Base-by-base conservation (phyloP, 2,888 invertebrate species). In the Sepiola atlantica region DNA sequence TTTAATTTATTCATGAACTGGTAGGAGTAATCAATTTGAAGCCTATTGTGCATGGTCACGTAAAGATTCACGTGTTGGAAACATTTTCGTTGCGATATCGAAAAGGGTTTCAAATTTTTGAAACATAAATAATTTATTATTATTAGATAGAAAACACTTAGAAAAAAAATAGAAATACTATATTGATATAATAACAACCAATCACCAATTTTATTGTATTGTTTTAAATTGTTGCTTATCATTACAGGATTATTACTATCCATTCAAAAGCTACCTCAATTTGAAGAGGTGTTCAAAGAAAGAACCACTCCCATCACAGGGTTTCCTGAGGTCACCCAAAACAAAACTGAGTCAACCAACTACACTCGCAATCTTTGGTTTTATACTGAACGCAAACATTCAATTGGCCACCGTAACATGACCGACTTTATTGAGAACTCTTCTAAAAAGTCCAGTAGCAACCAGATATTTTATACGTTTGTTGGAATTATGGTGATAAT, bases 401-500 rank as follows among this genome's bases (percentile, higher is more conserved):
- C 93, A 90, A 93, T 93, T 57, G 92, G 61, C 61, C 94, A 35
- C 77, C 57, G 24, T 61, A 54, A 45, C 55, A 92, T 45, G 92
- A 90, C 94, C 57, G 91, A n/a, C 32, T 92, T 32, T 21, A 94
- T 77, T 45, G 93, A 90, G 55, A 91, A 35, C 24, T 55, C 55
- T 2, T 61, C 94, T 35, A n/a, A 93, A 77, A 21, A 91, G 24
- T 35, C 35, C 45, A 35, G 93, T 55, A 32, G 92, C 61, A 93
- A 94, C 94, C 92, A 92, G 24, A 32, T 24, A 94, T 92, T 92
- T 94, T 95, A 94, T 61, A 91, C 95, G 0, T 96, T 96, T 92
- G 95, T 97, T 55, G 96, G 95, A 55, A 95, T 96, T 77, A 96
- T 97, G 95, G 95, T 96, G 0, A 94, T 96, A 35, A 96, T 97